Conservation (phyloP, 2,113 vertebrate species). For the Cebidichthys violaceus region DNA sequence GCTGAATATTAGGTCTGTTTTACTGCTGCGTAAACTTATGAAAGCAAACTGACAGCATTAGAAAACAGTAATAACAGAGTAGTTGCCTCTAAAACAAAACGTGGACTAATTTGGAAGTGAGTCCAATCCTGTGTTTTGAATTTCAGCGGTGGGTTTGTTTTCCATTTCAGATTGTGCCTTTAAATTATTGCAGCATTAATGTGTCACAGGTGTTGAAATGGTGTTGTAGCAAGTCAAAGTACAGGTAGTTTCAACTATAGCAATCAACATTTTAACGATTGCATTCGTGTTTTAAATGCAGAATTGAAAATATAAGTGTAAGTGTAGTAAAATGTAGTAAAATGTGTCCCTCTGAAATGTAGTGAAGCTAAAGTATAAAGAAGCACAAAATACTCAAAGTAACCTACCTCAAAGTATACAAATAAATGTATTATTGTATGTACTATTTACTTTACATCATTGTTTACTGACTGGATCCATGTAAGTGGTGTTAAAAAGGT, state of each 20-base stretch:
- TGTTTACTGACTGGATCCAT: conserved; percentile 6
- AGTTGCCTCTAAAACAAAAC: not conserved
- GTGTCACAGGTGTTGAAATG: not conserved
- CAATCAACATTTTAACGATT: not conserved
- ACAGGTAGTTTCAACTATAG: not conserved
- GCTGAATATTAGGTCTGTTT: not conserved
- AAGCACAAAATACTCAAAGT: not conserved
- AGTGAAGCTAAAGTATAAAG: not conserved
- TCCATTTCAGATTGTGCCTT: conserved; percentile 1
- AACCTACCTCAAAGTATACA: not conserved
- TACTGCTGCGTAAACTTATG: not conserved
- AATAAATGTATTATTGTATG: not conserved
- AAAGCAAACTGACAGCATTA: not conserved
- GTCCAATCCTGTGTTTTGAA: not conserved
- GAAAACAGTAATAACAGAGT: not conserved
- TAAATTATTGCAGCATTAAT: not conserved
- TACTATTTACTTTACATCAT: not conserved
- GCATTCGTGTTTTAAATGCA: not conserved
- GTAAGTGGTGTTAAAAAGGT: not conserved
- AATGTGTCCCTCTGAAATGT: not conserved
- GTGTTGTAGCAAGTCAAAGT: not conserved
- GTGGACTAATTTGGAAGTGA: not conserved
- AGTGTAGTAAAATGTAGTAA: no score
- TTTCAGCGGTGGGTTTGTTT: not conserved
- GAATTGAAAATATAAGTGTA: not conserved